phyloP scores from a whole-genome alignment of 2,797 vertebrate species.

The Salmo trutta region DNA sequence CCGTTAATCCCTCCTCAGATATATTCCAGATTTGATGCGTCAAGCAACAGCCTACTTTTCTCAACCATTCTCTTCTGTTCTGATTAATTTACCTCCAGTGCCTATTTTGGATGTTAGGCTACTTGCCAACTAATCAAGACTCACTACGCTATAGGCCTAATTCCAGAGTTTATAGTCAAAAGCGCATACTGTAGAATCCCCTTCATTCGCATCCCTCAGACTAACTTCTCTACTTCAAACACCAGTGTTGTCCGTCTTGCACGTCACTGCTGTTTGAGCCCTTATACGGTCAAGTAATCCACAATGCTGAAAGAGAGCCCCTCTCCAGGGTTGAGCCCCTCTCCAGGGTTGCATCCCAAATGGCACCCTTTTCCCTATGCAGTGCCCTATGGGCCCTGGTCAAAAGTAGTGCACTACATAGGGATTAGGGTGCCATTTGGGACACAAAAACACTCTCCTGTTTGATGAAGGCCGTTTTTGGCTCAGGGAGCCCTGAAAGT shows the following conservation, averaged over 20 bases:
- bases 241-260: slow-evolving; percentile 21
- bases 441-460: not conserved
- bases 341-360: not conserved
- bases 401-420: not conserved
- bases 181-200: not conserved
- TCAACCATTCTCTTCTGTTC: not conserved
- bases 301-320: slow-evolving; percentile 29
- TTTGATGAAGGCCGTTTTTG: slow-evolving; percentile 25
- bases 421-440: not conserved
- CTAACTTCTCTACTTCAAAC: slow-evolving; percentile 2
- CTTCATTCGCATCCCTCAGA: not conserved
- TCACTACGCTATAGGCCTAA: not conserved
- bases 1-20: not conserved
- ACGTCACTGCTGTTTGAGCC: slow-evolving; percentile 21
- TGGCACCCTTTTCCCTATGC: not conserved
- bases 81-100: not conserved
- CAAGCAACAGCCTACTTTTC: not conserved
- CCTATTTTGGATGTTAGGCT: not conserved
- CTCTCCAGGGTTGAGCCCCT: slow-evolving; percentile 12
- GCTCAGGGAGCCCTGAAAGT: slow-evolving; percentile 14
- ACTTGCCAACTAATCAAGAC: not conserved
- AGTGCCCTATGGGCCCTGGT: not conserved
- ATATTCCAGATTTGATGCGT: not conserved
- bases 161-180: not conserved
- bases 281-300: slow-evolving; percentile 66